These are phyloP conservation scores for Pecten maximus DNA, from an alignment of 2,888 invertebrate genomes.

Conservation along the genomic window DNA sequence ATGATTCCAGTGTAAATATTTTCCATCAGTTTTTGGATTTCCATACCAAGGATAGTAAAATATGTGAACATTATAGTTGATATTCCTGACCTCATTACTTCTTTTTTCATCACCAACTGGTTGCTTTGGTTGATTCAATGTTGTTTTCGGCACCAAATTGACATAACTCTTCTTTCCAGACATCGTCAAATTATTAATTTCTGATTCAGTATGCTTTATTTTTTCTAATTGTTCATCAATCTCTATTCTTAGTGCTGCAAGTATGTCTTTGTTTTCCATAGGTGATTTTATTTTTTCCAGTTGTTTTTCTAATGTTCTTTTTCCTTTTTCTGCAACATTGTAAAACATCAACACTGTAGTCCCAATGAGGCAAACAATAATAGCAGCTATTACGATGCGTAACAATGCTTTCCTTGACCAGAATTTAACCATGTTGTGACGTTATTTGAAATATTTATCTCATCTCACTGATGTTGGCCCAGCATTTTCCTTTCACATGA, in stretches of 20 bases:
- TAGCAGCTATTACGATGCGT: not conserved
- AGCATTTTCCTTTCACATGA: not conserved
- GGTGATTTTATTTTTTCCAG: not conserved
- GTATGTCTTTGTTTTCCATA: not conserved
- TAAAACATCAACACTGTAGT: not conserved
- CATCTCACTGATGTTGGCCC: not conserved
- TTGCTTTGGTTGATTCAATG: not conserved
- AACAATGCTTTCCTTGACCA: not conserved
- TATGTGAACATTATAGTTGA: constrained; percentile 80
- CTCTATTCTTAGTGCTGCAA: constrained; percentile 4
- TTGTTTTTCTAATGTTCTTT: not conserved
- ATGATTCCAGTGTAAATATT: constrained; percentile 83
- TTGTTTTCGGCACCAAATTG: not conserved
- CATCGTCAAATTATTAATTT: not conserved
- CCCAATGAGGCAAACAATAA: not conserved
- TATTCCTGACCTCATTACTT: not conserved
- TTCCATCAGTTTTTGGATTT: constrained; percentile 75
- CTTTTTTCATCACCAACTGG: not conserved
- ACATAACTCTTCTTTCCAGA: not conserved
- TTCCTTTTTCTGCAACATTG: not conserved
- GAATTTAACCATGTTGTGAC: not conserved
- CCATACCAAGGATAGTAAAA: constrained; percentile 84
- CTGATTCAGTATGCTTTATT: not conserved
- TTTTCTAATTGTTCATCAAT: not conserved
- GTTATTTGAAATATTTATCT: not conserved